Base-by-base conservation (phyloP, 2,113 vertebrate species). In the Varanus salvator region DNA sequence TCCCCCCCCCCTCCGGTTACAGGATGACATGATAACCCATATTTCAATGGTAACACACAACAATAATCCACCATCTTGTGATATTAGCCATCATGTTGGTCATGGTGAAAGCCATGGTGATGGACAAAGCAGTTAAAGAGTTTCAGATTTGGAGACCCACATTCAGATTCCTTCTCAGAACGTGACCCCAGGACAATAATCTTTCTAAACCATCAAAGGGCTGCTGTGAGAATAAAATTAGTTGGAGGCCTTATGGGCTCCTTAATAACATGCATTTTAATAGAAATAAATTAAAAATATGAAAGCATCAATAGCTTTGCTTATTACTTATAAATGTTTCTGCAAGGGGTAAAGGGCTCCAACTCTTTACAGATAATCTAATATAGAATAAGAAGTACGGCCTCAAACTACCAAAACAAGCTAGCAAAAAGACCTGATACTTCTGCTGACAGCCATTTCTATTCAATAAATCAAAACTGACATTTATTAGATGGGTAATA, bases 401-500 rank as follows among this genome's bases (percentile, higher is more conserved):
- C 25, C 44, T 71, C 27, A 64, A 64, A 64, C 60, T 64, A 64
- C 76, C 44, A 48, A 78, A 78, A 48, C 11, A 38, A 8, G 52
- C 29, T n/a, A 83, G 60, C 19, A 27, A 60, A 64, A 76, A n/a
- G 34, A 44, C 44, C 57, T 76, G 52, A 87, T 19, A 87, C 29
- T 75, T 12, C 44, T 54, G 48, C 31, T 52, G 48, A 87, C 48
- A 54, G 23, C 29, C 69, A 11, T 54, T 80, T 52, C 25, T 78
- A 87, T n/a, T 17, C 8, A 68, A 44, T 81, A 82, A 82, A 82
- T 44, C n/a, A 82, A 88, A 88, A 72, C 15, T 81, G 77, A 34
- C 66, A 57, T 71, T 72, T 88, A 81, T 81, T 88, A 85, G 31
- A 88, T 54, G n/a, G 34, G n/a, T 75, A 74, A 76, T 76, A 86